phyloP scores from a whole-genome alignment of 2,113 vertebrate species.

The Peromyscus leucopus region DNA sequence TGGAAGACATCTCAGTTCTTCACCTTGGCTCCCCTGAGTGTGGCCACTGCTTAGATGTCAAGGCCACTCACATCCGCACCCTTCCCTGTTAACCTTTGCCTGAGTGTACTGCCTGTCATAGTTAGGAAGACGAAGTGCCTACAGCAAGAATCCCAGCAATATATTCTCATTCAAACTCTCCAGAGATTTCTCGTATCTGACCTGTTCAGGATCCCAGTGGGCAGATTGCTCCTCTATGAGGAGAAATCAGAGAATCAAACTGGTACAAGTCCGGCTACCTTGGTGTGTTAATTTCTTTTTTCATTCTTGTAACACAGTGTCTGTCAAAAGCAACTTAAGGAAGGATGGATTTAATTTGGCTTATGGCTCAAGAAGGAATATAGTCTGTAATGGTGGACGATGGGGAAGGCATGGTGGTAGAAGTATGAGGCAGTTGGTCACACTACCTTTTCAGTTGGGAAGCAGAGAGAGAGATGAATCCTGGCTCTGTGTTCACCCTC shows the following conservation, averaged over 20 bases:
- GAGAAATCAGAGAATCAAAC: not conserved
- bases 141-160: not conserved
- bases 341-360: not conserved
- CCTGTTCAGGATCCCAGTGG: not conserved
- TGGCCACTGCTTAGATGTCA: not conserved
- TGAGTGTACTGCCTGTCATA: not conserved
- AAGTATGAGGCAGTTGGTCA: not conserved
- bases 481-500: not conserved
- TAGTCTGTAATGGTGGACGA: not conserved
- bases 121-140: not conserved
- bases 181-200: not conserved
- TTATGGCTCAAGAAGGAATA: not conserved
- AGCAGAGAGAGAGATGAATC: not conserved
- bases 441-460: not conserved
- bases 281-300: not conserved
- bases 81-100: not conserved
- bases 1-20: not conserved
- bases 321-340: not conserved
- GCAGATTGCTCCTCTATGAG: not conserved
- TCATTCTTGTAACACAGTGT: not conserved
- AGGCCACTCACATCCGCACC: not conserved
- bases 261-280: not conserved
- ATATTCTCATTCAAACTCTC: not conserved
- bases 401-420: not conserved
- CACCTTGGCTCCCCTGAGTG: not conserved